Evolutionary conservation across 35 echinoderm and acorn worm genomes (phyloP), one percentile per base, ranked within the genome.

Genomic region (Apostichopus parvimensis): DNA sequence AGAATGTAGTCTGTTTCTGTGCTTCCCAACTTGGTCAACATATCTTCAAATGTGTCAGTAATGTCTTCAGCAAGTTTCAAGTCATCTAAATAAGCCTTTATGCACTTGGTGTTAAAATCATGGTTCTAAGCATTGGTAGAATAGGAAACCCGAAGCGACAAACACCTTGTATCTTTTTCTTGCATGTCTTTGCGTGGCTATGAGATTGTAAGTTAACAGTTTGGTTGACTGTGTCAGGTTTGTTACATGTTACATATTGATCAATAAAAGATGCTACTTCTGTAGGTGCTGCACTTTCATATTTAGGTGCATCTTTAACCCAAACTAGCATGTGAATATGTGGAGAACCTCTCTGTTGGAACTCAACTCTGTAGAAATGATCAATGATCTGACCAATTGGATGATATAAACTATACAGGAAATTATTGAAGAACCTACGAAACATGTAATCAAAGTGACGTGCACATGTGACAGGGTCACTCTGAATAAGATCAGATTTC

Each of bases 101-200:
- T 87, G 71, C 82, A 61, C 14, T 21, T 3, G 94, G 94, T 15
- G 62, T 53, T 17, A 95, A 58, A 56, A 92, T 92, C 83, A 95
- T 79, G 79, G 94, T 95, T 92, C 83, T 88, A 65, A 82, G 90
- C 71, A 95, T 87, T 88, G 94, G 90, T 64, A 83, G 90, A 26
- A 95, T 20, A 5, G 90, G 94, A 25, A 25, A 25, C 24, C 24
- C 24, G 24, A 25, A 25, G 24, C 24, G 24, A 25, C 24, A 25
- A 25, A 92, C 64, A n/a, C 81, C 80, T 88, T 92, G 65, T 56
- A 82, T 77, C 77, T 95, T 87, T 26, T 92, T 25, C 24, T 25
- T 25, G 24, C 24, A 25, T 25, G 24, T 25, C 24, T 25, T 25
- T 25, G 24, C 24, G 94, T 6, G 57, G 76, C 70, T 25, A 25